These are phyloP conservation scores for Atrichornis clamosus DNA, from an alignment of 2,113 vertebrate species.

Conservation along the genomic window DNA sequence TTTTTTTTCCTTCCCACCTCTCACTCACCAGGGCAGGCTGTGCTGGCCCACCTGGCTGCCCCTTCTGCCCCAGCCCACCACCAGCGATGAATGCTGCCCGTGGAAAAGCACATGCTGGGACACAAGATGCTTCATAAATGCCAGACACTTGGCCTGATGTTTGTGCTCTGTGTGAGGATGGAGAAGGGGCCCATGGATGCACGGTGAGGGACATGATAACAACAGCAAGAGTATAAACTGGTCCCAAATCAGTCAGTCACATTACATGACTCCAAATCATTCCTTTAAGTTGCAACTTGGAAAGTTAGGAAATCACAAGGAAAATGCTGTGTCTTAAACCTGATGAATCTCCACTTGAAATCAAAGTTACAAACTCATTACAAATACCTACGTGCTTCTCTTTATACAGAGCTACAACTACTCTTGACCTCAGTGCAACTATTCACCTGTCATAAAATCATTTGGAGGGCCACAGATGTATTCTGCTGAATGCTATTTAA, in stretches of 20 bases:
- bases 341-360: background rate
- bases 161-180: background rate
- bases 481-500: background rate
- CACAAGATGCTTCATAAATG: background rate
- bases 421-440: background rate
- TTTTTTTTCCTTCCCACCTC: background rate
- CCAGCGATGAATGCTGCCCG: accelerated
- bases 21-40: accelerated
- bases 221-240: background rate
- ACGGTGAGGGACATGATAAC: accelerated
- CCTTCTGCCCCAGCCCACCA: background rate
- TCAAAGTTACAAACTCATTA: background rate
- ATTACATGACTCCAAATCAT: background rate
- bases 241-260: background rate
- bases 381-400: background rate
- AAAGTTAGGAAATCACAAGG: background rate
- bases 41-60: background rate
- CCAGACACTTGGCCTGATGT: background rate
- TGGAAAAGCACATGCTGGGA: background rate
- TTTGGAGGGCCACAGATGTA: background rate
- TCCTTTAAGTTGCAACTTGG: background rate
- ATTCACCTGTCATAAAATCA: background rate
- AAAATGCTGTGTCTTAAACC: background rate
- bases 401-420: background rate
- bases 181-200: background rate